Conservation (phyloP, 2,797 vertebrate genomes). For the Acrossocheilus fasciatus region DNA sequence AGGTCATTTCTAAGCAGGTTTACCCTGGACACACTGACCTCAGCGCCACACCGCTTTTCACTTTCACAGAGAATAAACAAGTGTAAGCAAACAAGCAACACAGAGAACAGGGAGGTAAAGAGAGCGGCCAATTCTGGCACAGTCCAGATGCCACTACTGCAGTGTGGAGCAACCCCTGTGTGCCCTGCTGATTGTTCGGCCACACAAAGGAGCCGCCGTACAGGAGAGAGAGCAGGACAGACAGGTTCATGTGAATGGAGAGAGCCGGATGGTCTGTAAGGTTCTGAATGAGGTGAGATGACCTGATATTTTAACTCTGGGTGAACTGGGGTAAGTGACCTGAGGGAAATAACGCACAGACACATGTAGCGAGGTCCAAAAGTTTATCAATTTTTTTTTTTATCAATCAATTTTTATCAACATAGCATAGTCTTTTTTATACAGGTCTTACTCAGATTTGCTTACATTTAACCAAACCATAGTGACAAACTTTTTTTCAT, state of each 20-base stretch:
- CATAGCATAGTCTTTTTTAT: not conserved
- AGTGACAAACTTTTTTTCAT: no score
- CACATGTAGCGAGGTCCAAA: not conserved
- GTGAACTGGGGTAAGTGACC: constrained; percentile 42
- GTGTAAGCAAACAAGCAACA: constrained; percentile 56
- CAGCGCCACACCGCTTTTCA: constrained; percentile 18
- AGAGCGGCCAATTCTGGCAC: constrained; percentile 76
- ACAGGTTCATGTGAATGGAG: constrained; percentile 45
- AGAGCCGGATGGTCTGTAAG: constrained; percentile 75
- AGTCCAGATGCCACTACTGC: constrained; percentile 67
- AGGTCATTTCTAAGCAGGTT: constrained; percentile 33
- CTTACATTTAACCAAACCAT: not conserved
- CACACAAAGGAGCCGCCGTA: constrained; percentile 70
- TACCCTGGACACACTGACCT: constrained; percentile 47
- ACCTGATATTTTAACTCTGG: constrained; percentile 46
- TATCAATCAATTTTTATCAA: not conserved
- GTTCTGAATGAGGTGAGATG: constrained; percentile 61
- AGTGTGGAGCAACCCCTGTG: constrained; percentile 58
- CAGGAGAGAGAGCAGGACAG: constrained; percentile 14
- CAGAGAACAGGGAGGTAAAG: constrained; percentile 57
- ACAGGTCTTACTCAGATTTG: not conserved
- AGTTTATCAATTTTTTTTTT: no score
- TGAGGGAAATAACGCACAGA: constrained; percentile 45
- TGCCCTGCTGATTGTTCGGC: constrained; percentile 76
- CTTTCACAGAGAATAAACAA: constrained; percentile 47